Evolutionary conservation across 1,140 invertebrate genomes (phyloP).

Genomic region (Drosophila sulfurigaster): DNA sequence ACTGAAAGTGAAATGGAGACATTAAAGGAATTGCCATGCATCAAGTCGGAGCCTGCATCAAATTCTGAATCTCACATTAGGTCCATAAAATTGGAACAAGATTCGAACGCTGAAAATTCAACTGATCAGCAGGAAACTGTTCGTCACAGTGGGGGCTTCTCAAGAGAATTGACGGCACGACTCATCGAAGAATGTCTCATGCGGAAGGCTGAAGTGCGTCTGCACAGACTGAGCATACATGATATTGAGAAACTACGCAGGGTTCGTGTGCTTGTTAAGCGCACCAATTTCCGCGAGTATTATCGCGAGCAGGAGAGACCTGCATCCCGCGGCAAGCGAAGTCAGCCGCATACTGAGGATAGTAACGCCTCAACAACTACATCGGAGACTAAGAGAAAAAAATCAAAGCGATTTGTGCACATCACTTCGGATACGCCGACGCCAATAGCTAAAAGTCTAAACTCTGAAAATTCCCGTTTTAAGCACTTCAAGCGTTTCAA

Average conservation of each 20-base stretch:
- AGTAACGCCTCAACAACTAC: conserved; percentile 43
- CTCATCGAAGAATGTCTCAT: conserved; percentile 57
- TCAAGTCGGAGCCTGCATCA: not conserved
- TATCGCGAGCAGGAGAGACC: conserved; percentile 18
- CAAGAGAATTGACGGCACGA: not conserved
- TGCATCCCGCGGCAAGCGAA: conserved; percentile 1
- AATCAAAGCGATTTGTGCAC: conserved; percentile 48
- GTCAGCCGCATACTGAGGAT: conserved; percentile 48
- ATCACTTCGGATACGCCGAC: conserved; percentile 64
- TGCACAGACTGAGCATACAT: conserved; percentile 37
- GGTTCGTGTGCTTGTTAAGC: conserved; percentile 57
- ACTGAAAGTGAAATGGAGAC: not conserved
- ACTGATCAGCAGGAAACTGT: not conserved
- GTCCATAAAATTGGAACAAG: too few relatives aligned
- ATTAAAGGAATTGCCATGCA: not conserved
- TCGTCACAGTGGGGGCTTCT: too few relatives aligned
- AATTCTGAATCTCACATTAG: not conserved
- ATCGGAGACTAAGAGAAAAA: conserved; percentile 5
- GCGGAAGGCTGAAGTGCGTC: conserved; percentile 30
- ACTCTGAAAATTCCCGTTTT: not conserved
- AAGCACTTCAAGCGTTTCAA: conserved; percentile 44
- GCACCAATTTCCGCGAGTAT: conserved; percentile 50
- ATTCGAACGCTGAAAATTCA: too few relatives aligned
- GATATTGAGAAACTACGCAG: conserved; percentile 58
- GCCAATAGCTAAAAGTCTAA: not conserved